Conservation (phyloP, 2,888 invertebrate genomes). For the Bugula neritina region DNA sequence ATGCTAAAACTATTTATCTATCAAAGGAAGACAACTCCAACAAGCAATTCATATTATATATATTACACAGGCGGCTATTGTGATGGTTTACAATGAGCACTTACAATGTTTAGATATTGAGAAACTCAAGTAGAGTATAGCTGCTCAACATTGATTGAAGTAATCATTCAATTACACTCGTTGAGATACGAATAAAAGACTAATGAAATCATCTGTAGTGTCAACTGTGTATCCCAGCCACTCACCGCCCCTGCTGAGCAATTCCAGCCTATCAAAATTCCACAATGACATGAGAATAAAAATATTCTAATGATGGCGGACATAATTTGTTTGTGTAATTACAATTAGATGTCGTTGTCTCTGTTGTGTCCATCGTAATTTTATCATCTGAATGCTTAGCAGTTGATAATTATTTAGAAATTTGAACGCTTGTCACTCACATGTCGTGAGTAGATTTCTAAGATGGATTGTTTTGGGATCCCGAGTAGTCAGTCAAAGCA, state of each 20-base stretch:
- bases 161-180: not conserved
- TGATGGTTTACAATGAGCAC: too few relatives aligned
- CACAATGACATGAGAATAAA: not conserved
- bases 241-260: not conserved
- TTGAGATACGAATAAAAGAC: not conserved
- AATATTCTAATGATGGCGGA: too few relatives aligned
- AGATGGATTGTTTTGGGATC: not conserved
- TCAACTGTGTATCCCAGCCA: not conserved
- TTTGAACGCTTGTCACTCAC: not conserved
- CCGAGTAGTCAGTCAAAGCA: not conserved
- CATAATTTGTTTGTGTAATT: not conserved
- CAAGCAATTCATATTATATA: too few relatives aligned
- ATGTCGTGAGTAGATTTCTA: too few relatives aligned
- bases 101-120: too few relatives aligned
- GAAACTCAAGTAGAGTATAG: not conserved
- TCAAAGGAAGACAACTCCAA: too few relatives aligned
- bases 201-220: not conserved
- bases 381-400: too few relatives aligned
- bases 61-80: too few relatives aligned
- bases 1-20: too few relatives aligned
- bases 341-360: too few relatives aligned
- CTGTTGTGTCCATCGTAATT: too few relatives aligned
- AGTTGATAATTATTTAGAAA: too few relatives aligned
- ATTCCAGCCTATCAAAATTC: not conserved
- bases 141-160: not conserved